Base-by-base conservation (phyloP, 2,113 vertebrate species). In the Zosterops borbonicus region DNA sequence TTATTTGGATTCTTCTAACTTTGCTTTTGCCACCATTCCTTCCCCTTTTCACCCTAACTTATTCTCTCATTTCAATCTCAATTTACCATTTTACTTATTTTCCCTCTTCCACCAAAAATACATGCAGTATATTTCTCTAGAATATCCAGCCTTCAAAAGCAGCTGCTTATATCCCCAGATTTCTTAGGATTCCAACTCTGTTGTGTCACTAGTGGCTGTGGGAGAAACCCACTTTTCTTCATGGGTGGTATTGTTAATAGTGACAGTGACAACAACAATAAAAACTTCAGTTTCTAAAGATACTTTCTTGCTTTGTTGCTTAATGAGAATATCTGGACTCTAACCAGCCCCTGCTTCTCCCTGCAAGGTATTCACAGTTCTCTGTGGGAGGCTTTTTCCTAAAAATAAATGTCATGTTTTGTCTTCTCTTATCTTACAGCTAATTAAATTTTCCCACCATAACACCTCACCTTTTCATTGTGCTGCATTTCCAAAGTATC, bases 361-460 rank as follows among this genome's bases (percentile, higher is more conserved):
- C 79, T 74, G 37, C 68, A 95, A 95, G 47, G 67, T 95, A 91
- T 71, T 92, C 85, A 53, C 24, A 76, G 39, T 25, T 96, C 89
- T 77, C 76, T 58, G 82, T 81, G 64, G 94, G 83, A 95, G 74
- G 69, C 39, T 90, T 86, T 44, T 65, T 83, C 83, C 92, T 89
- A 91, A 97, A 97, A 96, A 96, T 89, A 96, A 94, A 87, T 85
- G 75, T 27, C 78, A 90, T 62, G 4, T 78, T 95, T 94, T 84
- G 87, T 87, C 96, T 95, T 86, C 91, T 91, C 59, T 91, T 88
- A 87, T 59, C 47, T 76, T 95, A 63, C 53, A 87, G 79, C 79
- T 96, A 96, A 97, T 93, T 96, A 90, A 94, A 79, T 87, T 68
- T 80, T 90, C 50, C 81, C 65, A 79, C 77, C 65, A 18, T 87